phyloP scores from a whole-genome alignment of 1,140 invertebrate genomes.

The Drosophila pseudoananassae region DNA sequence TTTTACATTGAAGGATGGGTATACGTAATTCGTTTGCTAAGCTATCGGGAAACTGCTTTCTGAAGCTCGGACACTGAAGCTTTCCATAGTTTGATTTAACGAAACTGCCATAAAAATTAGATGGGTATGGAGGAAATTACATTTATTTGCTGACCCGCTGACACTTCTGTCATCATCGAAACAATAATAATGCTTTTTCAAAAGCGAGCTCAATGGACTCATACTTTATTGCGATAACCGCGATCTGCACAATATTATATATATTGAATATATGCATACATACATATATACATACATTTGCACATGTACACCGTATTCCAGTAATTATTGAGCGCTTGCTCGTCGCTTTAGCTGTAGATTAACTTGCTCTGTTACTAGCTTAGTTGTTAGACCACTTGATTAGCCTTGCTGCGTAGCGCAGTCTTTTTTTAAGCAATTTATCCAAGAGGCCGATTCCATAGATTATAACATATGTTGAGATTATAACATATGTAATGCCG shows the following conservation, averaged over 20 bases:
- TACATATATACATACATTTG: constrained; percentile 17
- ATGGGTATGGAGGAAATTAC: constrained; percentile 1
- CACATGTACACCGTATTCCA: constrained; percentile 34
- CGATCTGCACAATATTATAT: constrained; percentile 32
- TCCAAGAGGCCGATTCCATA: constrained; percentile 40
- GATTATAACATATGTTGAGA: no score
- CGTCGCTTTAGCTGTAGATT: constrained; percentile 50
- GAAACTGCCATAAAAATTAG: constrained; percentile 44
- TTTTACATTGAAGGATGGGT: neutral
- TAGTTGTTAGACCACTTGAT: constrained; percentile 49
- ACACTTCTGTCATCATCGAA: neutral
- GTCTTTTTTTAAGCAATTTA: constrained; percentile 29
- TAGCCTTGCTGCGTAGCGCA: constrained; percentile 61
- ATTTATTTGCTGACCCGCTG: constrained; percentile 14
- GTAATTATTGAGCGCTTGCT: constrained; percentile 49
- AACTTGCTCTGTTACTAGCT: constrained; percentile 64
- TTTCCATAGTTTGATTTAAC: neutral
- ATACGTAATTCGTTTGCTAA: constrained; percentile 50
- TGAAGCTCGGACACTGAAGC: constrained; percentile 2
- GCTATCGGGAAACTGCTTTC: constrained; percentile 14
- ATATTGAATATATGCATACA: constrained; percentile 37
- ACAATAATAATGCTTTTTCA: constrained; percentile 11
- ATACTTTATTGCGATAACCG: constrained; percentile 47
- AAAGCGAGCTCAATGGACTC: constrained; percentile 23
- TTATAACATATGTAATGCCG: constrained; percentile 33